Percentiles rank a stretch among this genome's conserved stretches.
These are phyloP conservation scores for Isaurus tuberculatus DNA, from an alignment of 92 coral and sea anemone genomes.

Conservation along the genomic window DNA sequence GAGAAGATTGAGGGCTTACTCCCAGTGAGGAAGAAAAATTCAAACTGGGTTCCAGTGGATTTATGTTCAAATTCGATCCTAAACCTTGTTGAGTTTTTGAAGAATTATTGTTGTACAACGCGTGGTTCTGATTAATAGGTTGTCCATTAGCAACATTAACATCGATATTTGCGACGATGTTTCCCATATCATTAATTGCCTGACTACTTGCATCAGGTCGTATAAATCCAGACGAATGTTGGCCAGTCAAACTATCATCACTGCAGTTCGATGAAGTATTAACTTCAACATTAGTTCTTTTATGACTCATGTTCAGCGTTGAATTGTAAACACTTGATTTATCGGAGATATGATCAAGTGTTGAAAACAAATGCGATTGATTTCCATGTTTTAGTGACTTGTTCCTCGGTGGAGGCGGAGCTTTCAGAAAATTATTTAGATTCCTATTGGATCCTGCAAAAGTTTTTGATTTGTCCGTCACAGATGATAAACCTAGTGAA, in stretches of 20 bases:
- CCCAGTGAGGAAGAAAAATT: constrained; percentile 76
- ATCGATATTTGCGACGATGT: constrained; percentile 87
- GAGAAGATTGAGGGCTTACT: constrained; percentile 55
- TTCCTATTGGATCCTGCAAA: constrained; percentile 61
- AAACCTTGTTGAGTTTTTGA: constrained; percentile 54
- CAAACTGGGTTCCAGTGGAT: constrained; percentile 79
- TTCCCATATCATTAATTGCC: constrained; percentile 92
- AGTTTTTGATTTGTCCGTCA: constrained; percentile 72
- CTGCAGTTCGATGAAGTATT: constrained; percentile 45
- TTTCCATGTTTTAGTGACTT: constrained; percentile 74
- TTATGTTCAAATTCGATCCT: constrained; percentile 49
- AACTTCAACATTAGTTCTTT: constrained; percentile 69
- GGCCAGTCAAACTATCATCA: constrained; percentile 37
- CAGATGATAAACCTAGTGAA: constrained; percentile 66
- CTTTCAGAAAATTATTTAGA: constrained; percentile 83
- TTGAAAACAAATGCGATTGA: constrained; percentile 55
- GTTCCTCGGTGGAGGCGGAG: constrained; percentile 91
- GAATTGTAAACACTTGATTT: constrained; percentile 48
- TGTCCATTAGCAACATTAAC: constrained; percentile 82
- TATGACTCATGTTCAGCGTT: constrained; percentile 53
- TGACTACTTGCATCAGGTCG: constrained; percentile 92
- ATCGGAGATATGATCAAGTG: constrained; percentile 49
- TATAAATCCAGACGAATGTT: constrained; percentile 54
- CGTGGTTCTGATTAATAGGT: constrained; percentile 63
- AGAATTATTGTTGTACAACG: constrained; percentile 41